Conservation (phyloP, 2,888 invertebrate species). For the Drosophila barbarae region DNA sequence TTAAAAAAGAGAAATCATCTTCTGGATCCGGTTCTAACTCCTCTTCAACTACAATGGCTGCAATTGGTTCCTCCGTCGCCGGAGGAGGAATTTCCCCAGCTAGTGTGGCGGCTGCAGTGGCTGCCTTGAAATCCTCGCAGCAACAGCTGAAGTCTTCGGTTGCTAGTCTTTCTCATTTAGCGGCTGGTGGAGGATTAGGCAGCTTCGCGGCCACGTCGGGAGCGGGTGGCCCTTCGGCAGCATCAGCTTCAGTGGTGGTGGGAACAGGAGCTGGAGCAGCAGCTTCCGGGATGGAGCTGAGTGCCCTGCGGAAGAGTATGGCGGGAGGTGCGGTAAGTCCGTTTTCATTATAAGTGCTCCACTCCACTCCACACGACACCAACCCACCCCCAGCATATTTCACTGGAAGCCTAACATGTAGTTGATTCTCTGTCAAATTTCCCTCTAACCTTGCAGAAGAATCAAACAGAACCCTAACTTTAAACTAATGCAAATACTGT, state of each 20-base stretch:
- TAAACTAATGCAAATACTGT: conserved; percentile 44
- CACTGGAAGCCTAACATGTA: conserved; percentile 61
- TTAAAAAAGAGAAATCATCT: conserved; percentile 39
- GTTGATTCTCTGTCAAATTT: conserved; percentile 37
- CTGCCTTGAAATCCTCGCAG: conserved; percentile 60
- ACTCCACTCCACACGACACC: conserved; percentile 40
- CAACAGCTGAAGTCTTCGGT: conserved; percentile 66
- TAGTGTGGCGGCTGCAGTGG: conserved; percentile 50
- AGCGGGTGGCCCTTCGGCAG: conserved; percentile 38
- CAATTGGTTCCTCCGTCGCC: conserved; percentile 6
- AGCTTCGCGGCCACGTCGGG: conserved; percentile 40
- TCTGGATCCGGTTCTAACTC: conserved; percentile 15
- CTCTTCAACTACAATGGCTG: conserved; percentile 8
- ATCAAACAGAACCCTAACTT: conserved; percentile 5
- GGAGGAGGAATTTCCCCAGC: conserved; percentile 34
- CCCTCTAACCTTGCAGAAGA: conserved; percentile 28
- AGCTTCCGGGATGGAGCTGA: conserved; percentile 58
- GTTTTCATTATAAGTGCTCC: conserved; percentile 70
- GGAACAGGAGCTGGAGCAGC: conserved; percentile 44
- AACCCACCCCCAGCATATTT: conserved; percentile 43
- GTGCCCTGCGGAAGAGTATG: conserved; percentile 73
- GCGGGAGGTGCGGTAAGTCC: conserved; percentile 78
- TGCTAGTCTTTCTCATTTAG: conserved; percentile 62
- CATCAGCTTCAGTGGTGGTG: conserved; percentile 51
- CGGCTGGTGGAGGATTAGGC: conserved; percentile 57